phyloP scores from a whole-genome alignment of 2,797 vertebrate genomes.

The Tangara arthus region DNA sequence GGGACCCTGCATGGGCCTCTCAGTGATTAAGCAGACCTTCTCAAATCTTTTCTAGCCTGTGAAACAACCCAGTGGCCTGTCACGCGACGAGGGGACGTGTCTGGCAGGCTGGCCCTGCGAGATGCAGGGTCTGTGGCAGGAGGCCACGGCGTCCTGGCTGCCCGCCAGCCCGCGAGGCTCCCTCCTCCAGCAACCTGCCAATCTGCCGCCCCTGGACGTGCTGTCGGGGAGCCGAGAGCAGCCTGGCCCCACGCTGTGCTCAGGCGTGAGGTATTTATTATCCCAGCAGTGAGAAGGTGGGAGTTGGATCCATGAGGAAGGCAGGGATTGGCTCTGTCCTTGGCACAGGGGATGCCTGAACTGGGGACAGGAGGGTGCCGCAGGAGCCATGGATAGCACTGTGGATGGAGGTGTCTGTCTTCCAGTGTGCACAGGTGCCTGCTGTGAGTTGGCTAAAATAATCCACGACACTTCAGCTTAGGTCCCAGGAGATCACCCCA shows the following conservation, averaged over 20 bases:
- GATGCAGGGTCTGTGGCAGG: constrained; percentile 49
- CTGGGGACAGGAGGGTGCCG: background rate
- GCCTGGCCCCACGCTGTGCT: background rate
- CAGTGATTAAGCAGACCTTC: constrained; percentile 5
- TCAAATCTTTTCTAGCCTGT: background rate
- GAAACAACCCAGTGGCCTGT: constrained; percentile 53
- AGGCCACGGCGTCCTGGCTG: constrained; percentile 20
- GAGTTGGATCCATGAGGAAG: background rate
- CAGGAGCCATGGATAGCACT: background rate
- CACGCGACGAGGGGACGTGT: constrained; percentile 43
- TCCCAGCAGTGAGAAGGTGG: background rate
- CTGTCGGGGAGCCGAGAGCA: background rate
- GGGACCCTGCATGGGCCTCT: constrained; percentile 12
- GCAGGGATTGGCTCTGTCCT: background rate
- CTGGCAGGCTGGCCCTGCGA: constrained; percentile 43
- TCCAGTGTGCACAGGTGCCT: background rate
- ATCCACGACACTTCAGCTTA: background rate
- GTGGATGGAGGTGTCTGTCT: accelerated
- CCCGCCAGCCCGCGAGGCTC: background rate
- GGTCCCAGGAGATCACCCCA: background rate
- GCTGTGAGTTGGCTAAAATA: background rate
- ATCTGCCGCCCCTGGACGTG: constrained; percentile 33
- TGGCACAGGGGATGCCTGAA: background rate
- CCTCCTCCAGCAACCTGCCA: constrained; percentile 40
- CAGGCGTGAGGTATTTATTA: background rate